Evolutionary conservation across 2,888 invertebrate genomes (phyloP), one percentile per base, ranked within the genome.

Genomic region (Limnephilus auricula): DNA sequence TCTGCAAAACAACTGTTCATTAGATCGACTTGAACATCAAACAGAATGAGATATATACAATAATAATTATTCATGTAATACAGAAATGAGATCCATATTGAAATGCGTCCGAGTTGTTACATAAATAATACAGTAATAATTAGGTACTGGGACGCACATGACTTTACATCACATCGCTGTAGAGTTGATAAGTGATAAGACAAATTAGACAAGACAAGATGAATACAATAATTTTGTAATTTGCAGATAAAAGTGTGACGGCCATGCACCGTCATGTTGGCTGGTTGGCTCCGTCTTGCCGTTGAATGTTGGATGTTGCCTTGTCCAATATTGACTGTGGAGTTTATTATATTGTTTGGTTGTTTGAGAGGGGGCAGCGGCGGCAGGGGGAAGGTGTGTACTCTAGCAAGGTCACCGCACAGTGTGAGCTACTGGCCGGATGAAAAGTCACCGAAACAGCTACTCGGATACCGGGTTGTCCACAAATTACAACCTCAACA

Each of bases 291-390:
- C 32, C 15, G 15, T 5, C n/a, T 30, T 4, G 9, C 80, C 15
- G 80, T 1, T 32, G 80, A 37, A 37, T 34, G 32, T 83, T 83
- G 83, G 9, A 12, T 88, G 87, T 88, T 88, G 87, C 65, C 87
- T 88, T 37, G 87, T 31, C 78, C 87, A 88, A 88, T 88, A 88
- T 88, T 88, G 65, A 88, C 87, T 10, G 87, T 31, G 87, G 87
- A 88, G 78, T 88, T 88, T 78, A 78, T 65, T 78, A 78, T 18
- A 37, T 25, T n/a, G 87, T 78, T 3, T 31, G 12, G 15, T 50
- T 65, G 37, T 34, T 34, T 34, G 13, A 31, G 30, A 31, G 10
- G 85, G 78, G 32, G 25, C 6, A n/a, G 25, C 32, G 65, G 87
- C 78, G 87, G 65, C 25, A 9, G 87, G 87, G 65, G 79, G 79